These are phyloP conservation scores for Falco berigora DNA, from an alignment of 2,797 vertebrate genomes.

Conservation along the genomic window DNA sequence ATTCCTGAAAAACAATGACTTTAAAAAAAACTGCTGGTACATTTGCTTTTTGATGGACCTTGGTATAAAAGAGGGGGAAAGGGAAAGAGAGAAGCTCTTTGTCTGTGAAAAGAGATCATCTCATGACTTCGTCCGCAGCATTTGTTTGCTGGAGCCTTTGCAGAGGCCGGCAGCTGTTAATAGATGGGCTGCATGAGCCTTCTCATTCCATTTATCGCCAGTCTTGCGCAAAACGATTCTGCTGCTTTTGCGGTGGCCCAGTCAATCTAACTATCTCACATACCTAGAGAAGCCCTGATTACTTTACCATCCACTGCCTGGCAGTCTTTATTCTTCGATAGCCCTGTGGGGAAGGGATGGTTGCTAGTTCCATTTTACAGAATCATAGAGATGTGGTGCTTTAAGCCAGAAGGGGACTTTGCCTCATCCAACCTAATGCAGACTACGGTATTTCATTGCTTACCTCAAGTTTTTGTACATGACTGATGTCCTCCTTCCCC, in stretches of 20 bases:
- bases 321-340: neutral
- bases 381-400: neutral
- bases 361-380: neutral
- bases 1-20: neutral
- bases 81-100: neutral
- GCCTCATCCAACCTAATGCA: neutral
- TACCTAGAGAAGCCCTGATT: neutral
- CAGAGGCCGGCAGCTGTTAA: constrained; percentile 46
- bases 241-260: neutral
- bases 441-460: rapidly evolving
- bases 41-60: neutral
- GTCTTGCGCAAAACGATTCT: constrained; percentile 8
- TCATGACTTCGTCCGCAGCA: neutral
- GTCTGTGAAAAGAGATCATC: constrained; percentile 6
- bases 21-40: neutral
- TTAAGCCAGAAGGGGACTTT: neutral
- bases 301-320: neutral
- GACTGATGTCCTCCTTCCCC: neutral
- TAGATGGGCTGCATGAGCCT: constrained; percentile 16
- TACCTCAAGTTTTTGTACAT: neutral
- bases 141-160: constrained; percentile 43
- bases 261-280: neutral
- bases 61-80: neutral
- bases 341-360: neutral
- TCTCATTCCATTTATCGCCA: constrained; percentile 23